Percentiles rank a stretch among this genome's conserved stretches.
Conservation (phyloP, 2,797 vertebrate genomes). For the Alfaro cultratus region DNA sequence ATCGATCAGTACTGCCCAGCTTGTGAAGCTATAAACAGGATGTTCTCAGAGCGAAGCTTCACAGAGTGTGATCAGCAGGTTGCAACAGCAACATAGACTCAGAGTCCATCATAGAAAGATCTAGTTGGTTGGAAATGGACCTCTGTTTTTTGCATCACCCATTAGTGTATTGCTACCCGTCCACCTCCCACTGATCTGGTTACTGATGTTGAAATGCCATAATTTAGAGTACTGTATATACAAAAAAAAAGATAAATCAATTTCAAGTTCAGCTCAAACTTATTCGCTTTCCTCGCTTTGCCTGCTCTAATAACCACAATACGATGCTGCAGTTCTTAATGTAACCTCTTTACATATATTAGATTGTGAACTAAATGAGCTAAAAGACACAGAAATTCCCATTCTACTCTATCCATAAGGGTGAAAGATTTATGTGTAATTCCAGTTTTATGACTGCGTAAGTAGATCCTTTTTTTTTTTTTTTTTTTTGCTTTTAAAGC, state of each 20-base stretch:
- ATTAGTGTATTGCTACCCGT: not conserved
- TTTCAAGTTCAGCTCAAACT: not conserved
- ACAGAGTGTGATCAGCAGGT: not conserved
- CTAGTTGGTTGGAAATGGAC: not conserved
- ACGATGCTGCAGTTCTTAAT: not conserved
- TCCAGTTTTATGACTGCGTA: constrained; percentile 59
- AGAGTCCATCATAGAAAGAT: not conserved
- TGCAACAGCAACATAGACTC: not conserved
- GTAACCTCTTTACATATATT: not conserved
- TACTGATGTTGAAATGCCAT: not conserved
- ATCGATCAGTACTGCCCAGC: not conserved
- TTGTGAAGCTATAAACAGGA: not conserved
- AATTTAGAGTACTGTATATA: not conserved
- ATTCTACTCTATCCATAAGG: constrained; percentile 17
- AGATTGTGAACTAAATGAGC: not conserved
- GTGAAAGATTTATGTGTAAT: constrained; percentile 51
- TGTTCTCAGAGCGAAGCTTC: not conserved
- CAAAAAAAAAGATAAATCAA: not conserved
- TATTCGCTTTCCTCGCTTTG: not conserved
- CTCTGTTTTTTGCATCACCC: not conserved
- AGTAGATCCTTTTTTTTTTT: constrained; percentile 19
- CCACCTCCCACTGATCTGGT: not conserved
- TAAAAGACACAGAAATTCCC: constrained; percentile 6
- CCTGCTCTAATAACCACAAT: not conserved
- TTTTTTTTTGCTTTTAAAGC: constrained; percentile 29